These are phyloP conservation scores for Psittacus erithacus DNA, from an alignment of 2,113 vertebrate species.

Conservation along the genomic window DNA sequence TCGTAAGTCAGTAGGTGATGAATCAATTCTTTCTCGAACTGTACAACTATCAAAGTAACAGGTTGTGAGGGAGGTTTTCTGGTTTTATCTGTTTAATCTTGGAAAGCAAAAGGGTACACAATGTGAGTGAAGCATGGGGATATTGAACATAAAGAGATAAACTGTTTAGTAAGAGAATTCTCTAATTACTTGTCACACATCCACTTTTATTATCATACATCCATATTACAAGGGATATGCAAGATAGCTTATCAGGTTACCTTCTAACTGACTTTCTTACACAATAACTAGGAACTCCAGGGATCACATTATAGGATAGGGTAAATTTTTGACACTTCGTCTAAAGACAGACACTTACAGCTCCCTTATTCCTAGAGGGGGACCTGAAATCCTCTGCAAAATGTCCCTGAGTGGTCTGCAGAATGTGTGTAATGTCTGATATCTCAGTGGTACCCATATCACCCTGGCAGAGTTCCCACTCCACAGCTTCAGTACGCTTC, in stretches of 20 bases:
- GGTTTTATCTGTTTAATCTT: background rate
- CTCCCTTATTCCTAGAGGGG: background rate
- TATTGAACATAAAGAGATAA: background rate
- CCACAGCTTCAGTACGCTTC: accelerated
- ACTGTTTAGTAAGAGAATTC: background rate
- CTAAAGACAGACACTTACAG: background rate
- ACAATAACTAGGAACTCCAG: background rate
- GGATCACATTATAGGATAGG: background rate
- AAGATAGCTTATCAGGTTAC: background rate
- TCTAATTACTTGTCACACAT: constrained; percentile 11
- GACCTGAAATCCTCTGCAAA: background rate
- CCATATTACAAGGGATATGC: background rate
- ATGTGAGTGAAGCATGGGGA: background rate
- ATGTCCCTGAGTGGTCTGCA: background rate
- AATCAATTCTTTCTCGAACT: background rate
- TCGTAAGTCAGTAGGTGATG: background rate
- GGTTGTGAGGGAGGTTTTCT: background rate
- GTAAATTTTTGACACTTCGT: background rate
- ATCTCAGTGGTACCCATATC: background rate
- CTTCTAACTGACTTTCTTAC: accelerated
- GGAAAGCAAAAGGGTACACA: background rate
- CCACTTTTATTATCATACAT: background rate
- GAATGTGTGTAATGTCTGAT: background rate
- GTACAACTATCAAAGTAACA: background rate
- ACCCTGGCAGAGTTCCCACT: background rate